Percentiles rank a stretch among this genome's conserved stretches.
phyloP scores from a whole-genome alignment of 2,888 invertebrate genomes.

The Callyntrura guangdongensis region DNA sequence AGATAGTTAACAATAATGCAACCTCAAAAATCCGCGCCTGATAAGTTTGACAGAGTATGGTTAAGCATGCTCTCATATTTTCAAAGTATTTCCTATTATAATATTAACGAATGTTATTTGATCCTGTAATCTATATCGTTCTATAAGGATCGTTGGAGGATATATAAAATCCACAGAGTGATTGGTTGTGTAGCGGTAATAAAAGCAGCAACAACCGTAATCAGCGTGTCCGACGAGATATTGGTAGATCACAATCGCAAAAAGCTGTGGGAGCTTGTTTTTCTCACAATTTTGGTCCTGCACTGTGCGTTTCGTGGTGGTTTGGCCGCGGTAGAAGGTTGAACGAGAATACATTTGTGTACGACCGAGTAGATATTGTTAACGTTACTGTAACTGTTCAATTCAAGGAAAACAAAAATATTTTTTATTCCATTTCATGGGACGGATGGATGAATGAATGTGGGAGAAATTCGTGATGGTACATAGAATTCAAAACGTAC shows the following conservation, averaged over 20 bases:
- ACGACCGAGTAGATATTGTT: conserved; percentile 11
- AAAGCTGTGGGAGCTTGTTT: background rate
- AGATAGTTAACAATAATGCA: background rate
- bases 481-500: no score
- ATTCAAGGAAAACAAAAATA: conserved; percentile 11
- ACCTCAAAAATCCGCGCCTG: background rate
- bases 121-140: no score
- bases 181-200: background rate
- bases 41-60: no score
- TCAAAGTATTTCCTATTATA: background rate
- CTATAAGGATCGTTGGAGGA: no score
- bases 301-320: background rate
- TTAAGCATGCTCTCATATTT: no score
- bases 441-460: background rate
- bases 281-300: background rate
- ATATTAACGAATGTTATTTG: background rate
- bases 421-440: conserved; percentile 45
- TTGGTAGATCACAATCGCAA: background rate
- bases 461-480: background rate
- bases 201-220: background rate
- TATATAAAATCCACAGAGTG: background rate
- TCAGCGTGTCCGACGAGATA: no score
- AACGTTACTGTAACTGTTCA: conserved; percentile 48
- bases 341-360: no score
- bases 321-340: background rate